Evolutionary conservation across 2,113 vertebrate species (phyloP), one percentile per base, ranked within the genome.

Genomic region (Tricholaema leucomelas): DNA sequence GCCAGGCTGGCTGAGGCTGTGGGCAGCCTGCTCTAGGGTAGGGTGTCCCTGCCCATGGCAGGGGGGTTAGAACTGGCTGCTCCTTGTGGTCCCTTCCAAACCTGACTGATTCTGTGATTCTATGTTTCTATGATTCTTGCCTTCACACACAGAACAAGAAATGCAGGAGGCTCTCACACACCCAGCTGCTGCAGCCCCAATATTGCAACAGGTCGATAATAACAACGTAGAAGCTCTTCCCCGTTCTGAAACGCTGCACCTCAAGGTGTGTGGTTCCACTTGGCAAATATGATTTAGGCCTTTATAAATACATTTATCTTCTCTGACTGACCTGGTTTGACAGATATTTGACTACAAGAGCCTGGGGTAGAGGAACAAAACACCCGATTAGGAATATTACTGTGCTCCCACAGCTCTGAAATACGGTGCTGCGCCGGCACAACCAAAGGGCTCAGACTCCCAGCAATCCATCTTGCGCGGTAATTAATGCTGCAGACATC

Each of bases 401-500:
- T 75, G 31, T 36, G 36, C 63, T 85, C 85, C 73, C 28, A 70
- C 18, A 80, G 55, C 46, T 69, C 52, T 80, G 85, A 87, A 93
- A 79, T 50, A 70, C 9, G 50, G 61, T 48, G 54, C 44, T 31
- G 54, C 15, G 27, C 24, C 76, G 56, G 56, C 70, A 63, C 36
- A 87, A 77, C 82, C 60, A 38, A 73, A 76, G 67, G 85, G 85
- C 81, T 91, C 60, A 66, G 64, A 66, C 55, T 82, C 17, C 3
- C 25, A 54, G 36, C n/a, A 76, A 92, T 73, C 25, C 40, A 66
- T 44, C 70, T 46, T 19, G 44, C 76, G 88, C 58, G 10, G 71
- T 82, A 94, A 95, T 87, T 89, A 93, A 70, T 42, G 72, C 52
- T 85, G 67, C 79, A 82, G 92, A 79, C 31, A 65, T 55, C 61